Conservation (phyloP, 2,888 invertebrate genomes). For the Conistra vaccinii region DNA sequence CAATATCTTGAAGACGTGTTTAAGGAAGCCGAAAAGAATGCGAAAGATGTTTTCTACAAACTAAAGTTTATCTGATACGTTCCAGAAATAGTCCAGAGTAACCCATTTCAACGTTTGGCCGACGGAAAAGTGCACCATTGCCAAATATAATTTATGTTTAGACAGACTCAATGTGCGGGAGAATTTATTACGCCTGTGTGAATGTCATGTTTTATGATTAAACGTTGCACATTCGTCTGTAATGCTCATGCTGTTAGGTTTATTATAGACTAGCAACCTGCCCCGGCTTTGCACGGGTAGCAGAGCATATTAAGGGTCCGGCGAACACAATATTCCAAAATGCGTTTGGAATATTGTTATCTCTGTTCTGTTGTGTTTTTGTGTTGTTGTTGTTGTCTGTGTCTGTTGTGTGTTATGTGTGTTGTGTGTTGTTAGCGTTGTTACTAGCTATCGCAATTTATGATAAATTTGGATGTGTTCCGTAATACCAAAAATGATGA, state of each 20-base stretch:
- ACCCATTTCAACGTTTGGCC: conserved; percentile 55
- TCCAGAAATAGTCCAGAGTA: conserved; percentile 58
- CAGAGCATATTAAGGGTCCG: too few relatives aligned
- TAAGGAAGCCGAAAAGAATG: conserved; percentile 13
- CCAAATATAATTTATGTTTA: conserved; percentile 61
- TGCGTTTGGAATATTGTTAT: too few relatives aligned
- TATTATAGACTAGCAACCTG: not conserved
- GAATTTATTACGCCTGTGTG: conserved; percentile 27
- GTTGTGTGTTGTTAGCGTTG: too few relatives aligned
- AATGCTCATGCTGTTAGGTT: not conserved
- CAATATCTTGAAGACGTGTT: not conserved
- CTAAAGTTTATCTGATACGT: conserved; percentile 25
- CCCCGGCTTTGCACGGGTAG: too few relatives aligned
- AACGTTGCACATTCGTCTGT: not conserved
- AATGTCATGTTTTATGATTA: conserved; percentile 38
- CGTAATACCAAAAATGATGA: too few relatives aligned
- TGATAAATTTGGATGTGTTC: too few relatives aligned
- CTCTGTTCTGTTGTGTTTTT: too few relatives aligned
- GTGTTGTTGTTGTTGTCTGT: too few relatives aligned
- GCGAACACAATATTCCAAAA: too few relatives aligned
- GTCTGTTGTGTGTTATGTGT: too few relatives aligned
- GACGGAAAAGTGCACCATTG: conserved; percentile 59
- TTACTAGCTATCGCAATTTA: too few relatives aligned
- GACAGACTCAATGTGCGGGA: conserved; percentile 19
- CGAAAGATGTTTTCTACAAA: conserved; percentile 8